Evolutionary conservation across 92 coral and sea anemone species (phyloP).

Genomic region (Porites cylindrica): DNA sequence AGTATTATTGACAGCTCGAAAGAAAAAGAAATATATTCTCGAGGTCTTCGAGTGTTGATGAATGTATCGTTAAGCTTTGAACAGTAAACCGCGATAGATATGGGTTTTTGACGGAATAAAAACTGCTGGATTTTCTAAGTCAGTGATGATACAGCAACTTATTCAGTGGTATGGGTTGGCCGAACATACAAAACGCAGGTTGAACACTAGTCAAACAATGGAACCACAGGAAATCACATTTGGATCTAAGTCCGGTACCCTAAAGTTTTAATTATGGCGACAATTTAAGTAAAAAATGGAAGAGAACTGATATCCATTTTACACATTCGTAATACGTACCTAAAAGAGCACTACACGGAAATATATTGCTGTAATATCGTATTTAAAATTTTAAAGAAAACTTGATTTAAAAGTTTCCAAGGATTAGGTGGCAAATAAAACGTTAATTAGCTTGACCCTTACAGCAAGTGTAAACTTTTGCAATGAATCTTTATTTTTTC

Average conservation of each 20-base stretch:
- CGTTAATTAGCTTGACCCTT: slow-evolving; percentile 10
- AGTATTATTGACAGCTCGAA: no score
- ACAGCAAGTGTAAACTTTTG: slow-evolving; percentile 14
- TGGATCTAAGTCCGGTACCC: slow-evolving; percentile 14
- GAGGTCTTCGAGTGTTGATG: neutral
- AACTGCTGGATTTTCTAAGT: no score
- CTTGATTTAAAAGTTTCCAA: neutral
- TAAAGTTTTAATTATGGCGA: neutral
- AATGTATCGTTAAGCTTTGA: neutral
- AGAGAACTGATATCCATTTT: neutral
- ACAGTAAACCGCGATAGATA: neutral
- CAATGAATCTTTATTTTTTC: slow-evolving; percentile 6
- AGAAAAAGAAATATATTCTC: no score
- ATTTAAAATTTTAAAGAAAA: neutral
- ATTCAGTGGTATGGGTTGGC: neutral
- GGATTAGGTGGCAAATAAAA: neutral
- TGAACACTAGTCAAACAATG: slow-evolving; percentile 22
- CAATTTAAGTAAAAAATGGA: neutral
- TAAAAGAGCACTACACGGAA: neutral
- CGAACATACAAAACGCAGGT: slow-evolving; percentile 29
- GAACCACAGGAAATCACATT: slow-evolving; percentile 33
- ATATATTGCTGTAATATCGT: neutral
- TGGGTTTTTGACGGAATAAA: neutral
- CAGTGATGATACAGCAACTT: neutral
- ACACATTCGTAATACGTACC: neutral